Conservation (phyloP, 2,888 invertebrate genomes). For the Leptinotarsa haldemani region DNA sequence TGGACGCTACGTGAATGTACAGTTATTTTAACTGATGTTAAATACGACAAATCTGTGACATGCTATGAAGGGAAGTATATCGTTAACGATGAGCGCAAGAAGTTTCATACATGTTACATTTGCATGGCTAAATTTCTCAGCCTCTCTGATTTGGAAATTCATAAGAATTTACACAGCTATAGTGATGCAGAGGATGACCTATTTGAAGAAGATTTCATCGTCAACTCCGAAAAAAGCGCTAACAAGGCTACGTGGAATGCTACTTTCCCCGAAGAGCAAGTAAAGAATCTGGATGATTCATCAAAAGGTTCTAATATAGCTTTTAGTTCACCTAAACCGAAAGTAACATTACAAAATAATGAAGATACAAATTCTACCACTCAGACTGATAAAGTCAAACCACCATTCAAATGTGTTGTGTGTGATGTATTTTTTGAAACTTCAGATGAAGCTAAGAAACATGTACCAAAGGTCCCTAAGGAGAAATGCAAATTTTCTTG, state of each 20-base stretch:
- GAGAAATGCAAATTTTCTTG: constrained; percentile 49
- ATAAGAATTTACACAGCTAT: constrained; percentile 34
- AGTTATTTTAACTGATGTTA: constrained; percentile 34
- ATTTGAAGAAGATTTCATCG: constrained; percentile 34
- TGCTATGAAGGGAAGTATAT: constrained; percentile 16
- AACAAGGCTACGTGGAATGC: background rate
- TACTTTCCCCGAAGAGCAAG: constrained; percentile 27
- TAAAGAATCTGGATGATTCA: constrained; percentile 26
- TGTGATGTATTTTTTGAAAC: constrained; percentile 47
- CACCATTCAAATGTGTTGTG: constrained; percentile 48
- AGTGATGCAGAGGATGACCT: constrained; percentile 36
- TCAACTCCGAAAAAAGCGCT: background rate
- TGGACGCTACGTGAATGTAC: constrained; percentile 17
- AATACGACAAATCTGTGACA: constrained; percentile 27
- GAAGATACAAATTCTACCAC: background rate
- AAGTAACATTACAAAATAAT: background rate
- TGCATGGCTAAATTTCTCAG: constrained; percentile 42
- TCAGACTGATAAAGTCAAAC: constrained; percentile 22
- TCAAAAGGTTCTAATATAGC: constrained; percentile 9
- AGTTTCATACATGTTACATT: constrained; percentile 39
- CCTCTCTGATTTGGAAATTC: constrained; percentile 27
- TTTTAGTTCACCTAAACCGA: constrained; percentile 10
- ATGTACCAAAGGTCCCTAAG: constrained; percentile 28
- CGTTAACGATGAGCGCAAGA: constrained; percentile 36
- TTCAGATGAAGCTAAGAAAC: constrained; percentile 44